Conservation (phyloP, 2,113 vertebrate species). For the Nettapus auritus region DNA sequence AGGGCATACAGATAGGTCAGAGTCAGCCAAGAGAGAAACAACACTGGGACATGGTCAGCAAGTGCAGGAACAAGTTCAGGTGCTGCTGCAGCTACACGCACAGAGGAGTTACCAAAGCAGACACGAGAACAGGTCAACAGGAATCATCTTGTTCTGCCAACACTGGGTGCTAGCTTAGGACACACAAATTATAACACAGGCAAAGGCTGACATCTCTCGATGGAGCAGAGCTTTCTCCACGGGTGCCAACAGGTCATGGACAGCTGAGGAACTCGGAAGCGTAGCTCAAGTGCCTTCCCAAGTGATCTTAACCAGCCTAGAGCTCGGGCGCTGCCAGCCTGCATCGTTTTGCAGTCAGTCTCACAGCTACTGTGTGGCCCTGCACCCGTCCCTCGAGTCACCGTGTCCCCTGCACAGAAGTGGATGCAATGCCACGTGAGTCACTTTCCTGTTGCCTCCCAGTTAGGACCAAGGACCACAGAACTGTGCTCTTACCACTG, state of each 20-base stretch:
- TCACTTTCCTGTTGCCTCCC: slow-evolving; percentile 22
- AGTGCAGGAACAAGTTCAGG: neutral
- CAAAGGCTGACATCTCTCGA: neutral
- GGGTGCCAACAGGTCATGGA: neutral
- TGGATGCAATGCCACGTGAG: neutral
- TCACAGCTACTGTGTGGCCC: neutral
- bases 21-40: neutral
- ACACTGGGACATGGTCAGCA: neutral
- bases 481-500: slow-evolving; percentile 13
- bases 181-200: neutral
- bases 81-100: neutral
- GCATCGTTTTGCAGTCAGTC: neutral
- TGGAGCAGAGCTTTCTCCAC: neutral
- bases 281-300: neutral
- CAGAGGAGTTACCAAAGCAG: neutral
- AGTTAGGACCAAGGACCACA: neutral
- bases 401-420: neutral
- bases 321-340: neutral
- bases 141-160: slow-evolving; percentile 33
- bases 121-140: neutral
- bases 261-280: neutral
- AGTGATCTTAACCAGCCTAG: neutral
- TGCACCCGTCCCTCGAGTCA: neutral
- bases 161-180: neutral
- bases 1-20: neutral